Conservation (phyloP, 2,113 vertebrate species). For the Pangasianodon hypophthalmus region DNA sequence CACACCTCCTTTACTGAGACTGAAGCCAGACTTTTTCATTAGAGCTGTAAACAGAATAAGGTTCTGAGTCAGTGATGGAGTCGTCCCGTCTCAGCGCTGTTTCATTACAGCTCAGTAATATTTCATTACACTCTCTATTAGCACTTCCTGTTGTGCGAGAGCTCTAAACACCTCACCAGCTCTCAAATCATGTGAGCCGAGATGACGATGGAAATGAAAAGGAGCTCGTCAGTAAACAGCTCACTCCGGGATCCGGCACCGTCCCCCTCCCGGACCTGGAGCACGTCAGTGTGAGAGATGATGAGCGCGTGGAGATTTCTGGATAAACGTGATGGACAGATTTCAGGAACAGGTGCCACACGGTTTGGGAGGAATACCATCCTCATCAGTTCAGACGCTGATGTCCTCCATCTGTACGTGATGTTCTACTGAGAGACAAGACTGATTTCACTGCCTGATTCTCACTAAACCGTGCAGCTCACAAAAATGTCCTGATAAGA, state of each 20-base stretch:
- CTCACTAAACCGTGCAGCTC: neutral
- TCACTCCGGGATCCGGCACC: neutral
- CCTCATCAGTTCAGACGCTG: neutral
- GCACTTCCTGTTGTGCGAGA: neutral
- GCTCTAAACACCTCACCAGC: neutral
- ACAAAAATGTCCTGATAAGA: neutral
- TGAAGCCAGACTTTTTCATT: neutral
- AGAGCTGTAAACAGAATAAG: neutral
- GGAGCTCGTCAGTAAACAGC: neutral
- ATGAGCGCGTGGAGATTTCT: neutral
- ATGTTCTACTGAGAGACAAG: neutral
- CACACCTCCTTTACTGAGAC: too few species aligned
- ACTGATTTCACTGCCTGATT: neutral
- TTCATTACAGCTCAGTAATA: conserved; percentile 16
- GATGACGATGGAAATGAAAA: neutral
- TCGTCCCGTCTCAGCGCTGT: neutral
- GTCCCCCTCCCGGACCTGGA: neutral
- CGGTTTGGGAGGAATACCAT: neutral
- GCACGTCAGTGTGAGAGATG: neutral
- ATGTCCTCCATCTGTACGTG: neutral
- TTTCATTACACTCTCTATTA: neutral
- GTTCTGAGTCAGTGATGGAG: neutral
- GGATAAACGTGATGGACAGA: conserved; percentile 14
- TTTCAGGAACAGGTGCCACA: neutral
- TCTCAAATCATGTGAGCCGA: neutral